Evolutionary conservation across 2,888 invertebrate genomes (phyloP).

Genomic region (Oxycera nigricornis): DNA sequence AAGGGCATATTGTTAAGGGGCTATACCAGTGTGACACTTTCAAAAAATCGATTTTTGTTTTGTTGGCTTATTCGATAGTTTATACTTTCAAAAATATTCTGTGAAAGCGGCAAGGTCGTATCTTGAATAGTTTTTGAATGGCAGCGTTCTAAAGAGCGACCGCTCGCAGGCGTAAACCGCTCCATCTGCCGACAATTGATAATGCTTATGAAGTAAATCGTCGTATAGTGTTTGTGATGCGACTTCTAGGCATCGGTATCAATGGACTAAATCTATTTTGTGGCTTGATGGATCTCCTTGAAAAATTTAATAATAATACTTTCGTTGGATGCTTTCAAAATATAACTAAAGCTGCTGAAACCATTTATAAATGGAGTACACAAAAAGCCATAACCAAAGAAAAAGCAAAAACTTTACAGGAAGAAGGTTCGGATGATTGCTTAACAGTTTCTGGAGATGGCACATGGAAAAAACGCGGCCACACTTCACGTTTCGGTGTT

Average conservation of each 20-base stretch:
- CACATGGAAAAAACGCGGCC: slow-evolving; percentile 44
- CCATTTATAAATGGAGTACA: slow-evolving; percentile 29
- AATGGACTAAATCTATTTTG: slow-evolving; percentile 49
- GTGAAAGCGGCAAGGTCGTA: too few species aligned
- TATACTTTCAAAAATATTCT: too few species aligned
- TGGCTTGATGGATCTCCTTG: slow-evolving; percentile 46
- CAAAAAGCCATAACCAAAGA: slow-evolving; percentile 45
- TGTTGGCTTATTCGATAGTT: too few species aligned
- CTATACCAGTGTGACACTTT: too few species aligned
- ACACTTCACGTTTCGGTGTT: slow-evolving; percentile 45
- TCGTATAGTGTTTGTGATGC: slow-evolving; percentile 48
- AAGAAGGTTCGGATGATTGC: slow-evolving; percentile 35
- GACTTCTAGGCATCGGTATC: slow-evolving; percentile 48
- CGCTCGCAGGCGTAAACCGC: too few species aligned
- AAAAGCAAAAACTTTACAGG: slow-evolving; percentile 33
- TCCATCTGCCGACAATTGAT: slow-evolving; percentile 43
- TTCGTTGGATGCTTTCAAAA: background rate
- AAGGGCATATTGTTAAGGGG: too few species aligned
- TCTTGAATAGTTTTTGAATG: too few species aligned
- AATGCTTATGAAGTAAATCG: slow-evolving; percentile 49
- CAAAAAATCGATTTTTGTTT: too few species aligned
- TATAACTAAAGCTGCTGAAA: slow-evolving; percentile 35
- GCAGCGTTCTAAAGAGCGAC: too few species aligned
- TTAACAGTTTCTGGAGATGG: slow-evolving; percentile 39
- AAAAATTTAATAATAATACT: background rate